phyloP scores from a whole-genome alignment of 1,140 invertebrate genomes.

The Trichonephila clavipes region DNA sequence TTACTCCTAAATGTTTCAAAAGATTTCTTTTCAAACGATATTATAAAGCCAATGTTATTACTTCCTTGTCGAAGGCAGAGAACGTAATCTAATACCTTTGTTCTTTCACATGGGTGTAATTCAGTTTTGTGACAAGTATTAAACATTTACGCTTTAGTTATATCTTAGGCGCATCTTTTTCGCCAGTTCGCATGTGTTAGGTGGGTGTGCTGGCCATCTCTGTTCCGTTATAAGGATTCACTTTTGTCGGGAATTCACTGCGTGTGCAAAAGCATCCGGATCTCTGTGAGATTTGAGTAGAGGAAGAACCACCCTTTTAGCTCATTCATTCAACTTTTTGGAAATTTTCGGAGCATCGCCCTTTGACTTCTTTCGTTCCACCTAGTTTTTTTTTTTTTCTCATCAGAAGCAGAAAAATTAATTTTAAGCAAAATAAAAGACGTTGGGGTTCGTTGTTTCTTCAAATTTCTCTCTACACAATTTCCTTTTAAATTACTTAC shows the following conservation, averaged over 20 bases:
- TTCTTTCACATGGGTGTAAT: no score
- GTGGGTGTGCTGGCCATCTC: background rate
- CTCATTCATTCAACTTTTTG: conserved; percentile 12
- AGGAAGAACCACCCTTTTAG: background rate
- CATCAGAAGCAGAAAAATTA: background rate
- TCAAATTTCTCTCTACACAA: no score
- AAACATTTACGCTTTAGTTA: no score
- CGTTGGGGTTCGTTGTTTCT: no score
- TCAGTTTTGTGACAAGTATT: no score
- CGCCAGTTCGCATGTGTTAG: background rate
- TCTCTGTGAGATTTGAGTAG: background rate
- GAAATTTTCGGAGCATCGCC: conserved; percentile 6
- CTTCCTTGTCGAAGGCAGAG: no score
- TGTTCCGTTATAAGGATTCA: background rate
- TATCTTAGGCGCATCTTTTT: background rate
- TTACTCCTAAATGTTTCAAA: no score
- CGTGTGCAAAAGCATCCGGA: conserved; percentile 1
- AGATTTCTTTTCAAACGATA: no score
- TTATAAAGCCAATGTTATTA: no score
- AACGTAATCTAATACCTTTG: no score
- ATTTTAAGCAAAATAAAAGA: no score
- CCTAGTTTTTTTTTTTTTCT: background rate
- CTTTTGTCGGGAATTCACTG: background rate
- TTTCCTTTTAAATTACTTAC: no score
- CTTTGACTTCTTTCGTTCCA: background rate